Percentiles rank a stretch among this genome's conserved stretches.
Conservation (phyloP, 1,140 invertebrate species). For the Arctopsyche grandis region DNA sequence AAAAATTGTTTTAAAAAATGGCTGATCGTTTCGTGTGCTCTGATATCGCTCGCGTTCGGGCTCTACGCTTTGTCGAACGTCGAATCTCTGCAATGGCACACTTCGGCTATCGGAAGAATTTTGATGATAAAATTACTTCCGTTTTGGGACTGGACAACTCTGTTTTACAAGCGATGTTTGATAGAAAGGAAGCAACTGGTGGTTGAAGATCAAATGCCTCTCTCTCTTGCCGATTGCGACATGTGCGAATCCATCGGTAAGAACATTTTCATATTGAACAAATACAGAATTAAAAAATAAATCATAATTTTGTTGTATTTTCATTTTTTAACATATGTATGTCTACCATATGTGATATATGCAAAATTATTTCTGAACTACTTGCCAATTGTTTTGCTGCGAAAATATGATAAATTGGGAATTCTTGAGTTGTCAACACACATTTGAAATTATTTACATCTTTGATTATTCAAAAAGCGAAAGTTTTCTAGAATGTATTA, state of each 20-base stretch:
- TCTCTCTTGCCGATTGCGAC: constrained; percentile 59
- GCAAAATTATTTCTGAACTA: no score
- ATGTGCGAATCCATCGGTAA: constrained; percentile 65
- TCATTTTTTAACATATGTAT: no score
- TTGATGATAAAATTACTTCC: constrained; percentile 75
- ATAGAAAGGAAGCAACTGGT: constrained; percentile 68
- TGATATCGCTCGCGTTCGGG: neutral
- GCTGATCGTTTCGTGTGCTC: constrained; percentile 55
- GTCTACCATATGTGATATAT: no score
- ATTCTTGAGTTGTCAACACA: no score
- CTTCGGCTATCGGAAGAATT: constrained; percentile 72
- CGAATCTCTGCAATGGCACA: constrained; percentile 60
- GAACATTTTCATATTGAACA: constrained; percentile 45
- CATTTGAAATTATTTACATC: no score
- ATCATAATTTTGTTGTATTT: no score
- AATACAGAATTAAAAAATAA: neutral
- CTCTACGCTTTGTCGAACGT: neutral
- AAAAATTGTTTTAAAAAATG: constrained; percentile 45
- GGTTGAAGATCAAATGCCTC: constrained; percentile 57
- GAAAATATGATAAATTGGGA: no score
- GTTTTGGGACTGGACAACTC: constrained; percentile 82
- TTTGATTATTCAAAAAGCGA: no score
- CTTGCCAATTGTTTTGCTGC: no score
- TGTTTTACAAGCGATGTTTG: constrained; percentile 79
- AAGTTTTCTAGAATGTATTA: no score